Evolutionary conservation across 2,888 invertebrate genomes (phyloP).

Genomic region (Germaria angustata): DNA sequence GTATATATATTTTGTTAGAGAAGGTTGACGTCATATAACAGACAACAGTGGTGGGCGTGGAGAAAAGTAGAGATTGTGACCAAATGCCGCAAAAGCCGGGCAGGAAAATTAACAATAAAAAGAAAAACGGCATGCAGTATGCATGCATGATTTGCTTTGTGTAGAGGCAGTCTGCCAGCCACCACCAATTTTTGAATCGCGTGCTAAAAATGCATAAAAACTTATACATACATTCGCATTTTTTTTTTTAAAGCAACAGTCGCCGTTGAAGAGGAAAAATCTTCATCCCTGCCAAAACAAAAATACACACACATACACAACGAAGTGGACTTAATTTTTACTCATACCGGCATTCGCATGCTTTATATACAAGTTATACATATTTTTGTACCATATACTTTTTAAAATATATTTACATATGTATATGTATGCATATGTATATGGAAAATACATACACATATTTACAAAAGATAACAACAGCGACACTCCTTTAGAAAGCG

Average conservation of each 20-base stretch:
- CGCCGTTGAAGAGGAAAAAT: slow-evolving; percentile 39
- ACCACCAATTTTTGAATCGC: slow-evolving; percentile 42
- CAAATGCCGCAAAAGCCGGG: slow-evolving; percentile 27
- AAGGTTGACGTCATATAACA: slow-evolving; percentile 49
- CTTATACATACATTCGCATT: not conserved
- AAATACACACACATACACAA: not conserved
- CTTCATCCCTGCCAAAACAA: slow-evolving; percentile 25
- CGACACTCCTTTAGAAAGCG: slow-evolving; percentile 64
- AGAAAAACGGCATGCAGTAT: slow-evolving; percentile 3
- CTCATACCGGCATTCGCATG: slow-evolving; percentile 54
- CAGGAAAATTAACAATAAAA: slow-evolving; percentile 1
- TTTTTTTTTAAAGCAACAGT: slow-evolving; percentile 60
- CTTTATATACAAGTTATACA: slow-evolving; percentile 46
- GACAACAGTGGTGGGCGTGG: not conserved
- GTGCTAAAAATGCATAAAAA: slow-evolving; percentile 62
- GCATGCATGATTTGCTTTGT: slow-evolving; percentile 56
- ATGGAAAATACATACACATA: not conserved
- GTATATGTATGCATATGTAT: not conserved
- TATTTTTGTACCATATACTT: slow-evolving; percentile 63
- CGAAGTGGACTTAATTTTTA: slow-evolving; percentile 26
- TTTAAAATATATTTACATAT: slow-evolving; percentile 30
- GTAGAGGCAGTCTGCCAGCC: not conserved
- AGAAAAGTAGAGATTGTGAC: slow-evolving; percentile 15
- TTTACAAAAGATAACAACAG: slow-evolving; percentile 28
- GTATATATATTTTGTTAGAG: no score